phyloP scores from a whole-genome alignment of 2,113 vertebrate species.

The Pica pica region DNA sequence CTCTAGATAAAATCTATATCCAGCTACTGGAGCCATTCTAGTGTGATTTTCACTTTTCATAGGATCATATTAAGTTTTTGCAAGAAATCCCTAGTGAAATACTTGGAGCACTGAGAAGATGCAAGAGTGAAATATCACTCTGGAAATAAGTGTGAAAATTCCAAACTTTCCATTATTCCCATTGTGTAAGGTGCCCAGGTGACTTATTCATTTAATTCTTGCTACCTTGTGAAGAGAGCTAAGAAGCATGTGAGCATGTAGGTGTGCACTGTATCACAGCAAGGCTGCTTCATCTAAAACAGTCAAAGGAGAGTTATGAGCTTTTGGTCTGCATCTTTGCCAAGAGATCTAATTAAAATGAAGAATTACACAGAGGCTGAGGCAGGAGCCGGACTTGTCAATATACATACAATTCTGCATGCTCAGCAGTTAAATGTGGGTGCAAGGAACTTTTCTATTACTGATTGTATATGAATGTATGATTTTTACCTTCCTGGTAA shows the following conservation, averaged over 20 bases:
- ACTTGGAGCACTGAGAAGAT: neutral
- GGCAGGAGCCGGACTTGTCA: neutral
- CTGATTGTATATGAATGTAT: neutral
- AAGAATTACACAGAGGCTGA: conserved; percentile 5
- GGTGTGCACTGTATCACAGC: neutral
- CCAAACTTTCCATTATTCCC: neutral
- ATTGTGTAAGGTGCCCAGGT: neutral
- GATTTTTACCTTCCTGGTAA: neutral
- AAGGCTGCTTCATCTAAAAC: conserved; percentile 1
- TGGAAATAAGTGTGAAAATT: conserved; percentile 1
- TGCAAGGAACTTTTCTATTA: neutral
- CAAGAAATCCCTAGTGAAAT: neutral
- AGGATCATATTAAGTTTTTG: neutral
- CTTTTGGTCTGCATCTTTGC: conserved; percentile 9
- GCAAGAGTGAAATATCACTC: neutral
- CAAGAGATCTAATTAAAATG: conserved; percentile 50
- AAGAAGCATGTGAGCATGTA: neutral
- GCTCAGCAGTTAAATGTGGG: neutral
- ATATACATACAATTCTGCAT: neutral
- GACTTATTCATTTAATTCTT: conserved; percentile 24
- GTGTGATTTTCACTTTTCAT: neutral
- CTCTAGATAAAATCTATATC: neutral
- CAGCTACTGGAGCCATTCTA: neutral
- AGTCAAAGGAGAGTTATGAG: neutral
- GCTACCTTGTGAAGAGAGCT: neutral